Evolutionary conservation across 2,797 vertebrate genomes (phyloP).

Genomic region (Thalassophryne amazonica): DNA sequence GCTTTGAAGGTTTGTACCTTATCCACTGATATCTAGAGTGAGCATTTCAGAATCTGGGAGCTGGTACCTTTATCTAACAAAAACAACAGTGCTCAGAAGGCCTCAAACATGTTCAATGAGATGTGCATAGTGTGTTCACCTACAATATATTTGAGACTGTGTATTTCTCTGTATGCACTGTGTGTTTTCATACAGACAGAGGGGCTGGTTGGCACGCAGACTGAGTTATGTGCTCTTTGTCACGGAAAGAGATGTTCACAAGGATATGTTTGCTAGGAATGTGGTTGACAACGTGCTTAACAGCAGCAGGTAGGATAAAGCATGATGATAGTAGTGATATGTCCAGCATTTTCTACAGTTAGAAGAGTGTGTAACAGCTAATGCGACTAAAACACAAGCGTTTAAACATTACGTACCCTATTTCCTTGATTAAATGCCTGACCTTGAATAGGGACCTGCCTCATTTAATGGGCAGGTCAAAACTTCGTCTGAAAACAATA

Average conservation of each 20-base stretch:
- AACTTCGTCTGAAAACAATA: too few species aligned
- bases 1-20: too few species aligned
- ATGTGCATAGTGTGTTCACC: background rate
- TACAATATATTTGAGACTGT: background rate
- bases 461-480: too few species aligned
- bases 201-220: slow-evolving; percentile 94
- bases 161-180: background rate
- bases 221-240: slow-evolving; percentile 96
- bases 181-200: slow-evolving; percentile 78
- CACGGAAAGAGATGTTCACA: slow-evolving; percentile 91
- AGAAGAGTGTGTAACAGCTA: background rate
- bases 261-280: slow-evolving; percentile 94
- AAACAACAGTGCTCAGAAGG: too few species aligned
- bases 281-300: slow-evolving; percentile 93
- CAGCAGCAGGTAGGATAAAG: slow-evolving; percentile 81
- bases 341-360: background rate
- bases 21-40: too few species aligned
- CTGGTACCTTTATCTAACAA: too few species aligned
- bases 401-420: too few species aligned
- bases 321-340: background rate
- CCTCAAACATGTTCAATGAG: too few species aligned
- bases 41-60: too few species aligned
- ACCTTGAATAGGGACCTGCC: too few species aligned
- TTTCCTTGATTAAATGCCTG: too few species aligned
- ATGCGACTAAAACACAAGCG: too few species aligned